These are phyloP conservation scores for Lasioglossum oenotherae DNA, from an alignment of 2,888 invertebrate species.

Conservation along the genomic window DNA sequence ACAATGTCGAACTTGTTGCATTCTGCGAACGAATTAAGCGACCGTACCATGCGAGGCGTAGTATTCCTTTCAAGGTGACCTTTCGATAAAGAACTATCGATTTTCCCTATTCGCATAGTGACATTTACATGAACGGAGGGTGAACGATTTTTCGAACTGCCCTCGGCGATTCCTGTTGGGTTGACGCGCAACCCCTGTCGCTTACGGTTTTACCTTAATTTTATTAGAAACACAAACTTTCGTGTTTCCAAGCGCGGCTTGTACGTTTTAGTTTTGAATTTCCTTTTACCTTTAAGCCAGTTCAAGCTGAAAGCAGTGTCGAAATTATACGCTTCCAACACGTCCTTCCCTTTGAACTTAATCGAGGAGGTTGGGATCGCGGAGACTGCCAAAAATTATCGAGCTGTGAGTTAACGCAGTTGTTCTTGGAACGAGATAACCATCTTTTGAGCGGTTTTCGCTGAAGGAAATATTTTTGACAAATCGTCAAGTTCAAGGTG, in stretches of 20 bases:
- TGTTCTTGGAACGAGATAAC: neutral
- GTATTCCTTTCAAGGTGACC: slow-evolving; percentile 62
- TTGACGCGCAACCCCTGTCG: neutral
- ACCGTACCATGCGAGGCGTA: neutral
- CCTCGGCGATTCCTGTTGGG: neutral
- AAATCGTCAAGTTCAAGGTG: neutral
- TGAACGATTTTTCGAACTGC: neutral
- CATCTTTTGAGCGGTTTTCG: neutral
- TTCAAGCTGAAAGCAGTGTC: neutral
- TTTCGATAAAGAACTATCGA: slow-evolving; percentile 48
- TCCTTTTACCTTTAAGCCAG: neutral
- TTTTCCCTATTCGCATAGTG: slow-evolving; percentile 27
- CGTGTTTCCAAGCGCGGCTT: neutral
- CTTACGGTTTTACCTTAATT: neutral
- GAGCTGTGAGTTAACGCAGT: neutral
- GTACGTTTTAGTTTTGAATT: neutral
- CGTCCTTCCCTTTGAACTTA: neutral
- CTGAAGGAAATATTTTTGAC: neutral
- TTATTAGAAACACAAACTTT: neutral
- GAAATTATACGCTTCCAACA: neutral
- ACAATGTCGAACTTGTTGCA: slow-evolving; percentile 8
- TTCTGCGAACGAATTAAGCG: slow-evolving; percentile 24
- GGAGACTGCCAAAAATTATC: neutral
- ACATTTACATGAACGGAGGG: slow-evolving; percentile 2
- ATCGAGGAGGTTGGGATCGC: neutral